Percentiles rank a stretch among this genome's conserved stretches.
These are phyloP conservation scores for Lamprotornis superbus DNA, from an alignment of 2,113 vertebrate species.

Conservation along the genomic window DNA sequence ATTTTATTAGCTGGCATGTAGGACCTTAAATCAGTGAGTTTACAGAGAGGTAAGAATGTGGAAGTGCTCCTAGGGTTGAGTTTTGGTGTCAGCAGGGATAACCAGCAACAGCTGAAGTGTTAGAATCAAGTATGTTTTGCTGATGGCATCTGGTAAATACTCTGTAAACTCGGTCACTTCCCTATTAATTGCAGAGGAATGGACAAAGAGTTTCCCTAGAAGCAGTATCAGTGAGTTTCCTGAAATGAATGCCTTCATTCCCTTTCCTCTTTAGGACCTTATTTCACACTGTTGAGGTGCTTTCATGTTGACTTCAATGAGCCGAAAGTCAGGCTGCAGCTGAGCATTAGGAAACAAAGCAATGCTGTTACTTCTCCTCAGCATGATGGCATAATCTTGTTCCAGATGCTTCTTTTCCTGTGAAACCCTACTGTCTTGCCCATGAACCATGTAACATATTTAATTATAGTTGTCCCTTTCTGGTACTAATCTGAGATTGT, in stretches of 20 bases:
- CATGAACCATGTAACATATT: rapidly evolving
- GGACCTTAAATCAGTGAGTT: not conserved
- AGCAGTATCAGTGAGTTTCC: not conserved
- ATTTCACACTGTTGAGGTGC: not conserved
- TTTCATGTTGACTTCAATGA: not conserved
- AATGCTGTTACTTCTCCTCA: not conserved
- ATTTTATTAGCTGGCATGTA: not conserved
- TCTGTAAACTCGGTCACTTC: not conserved
- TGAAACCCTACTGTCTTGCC: not conserved
- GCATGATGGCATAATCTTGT: not conserved
- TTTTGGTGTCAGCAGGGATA: not conserved
- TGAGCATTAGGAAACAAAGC: not conserved
- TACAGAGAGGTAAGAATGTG: not conserved
- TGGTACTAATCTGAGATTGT: not conserved
- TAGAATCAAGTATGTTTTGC: not conserved
- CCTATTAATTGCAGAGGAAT: not conserved
- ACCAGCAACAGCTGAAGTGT: not conserved
- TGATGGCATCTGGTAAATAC: not conserved
- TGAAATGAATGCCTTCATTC: not conserved
- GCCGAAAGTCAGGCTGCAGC: not conserved
- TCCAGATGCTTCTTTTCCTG: not conserved
- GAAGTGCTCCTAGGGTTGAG: not conserved
- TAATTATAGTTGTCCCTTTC: not conserved
- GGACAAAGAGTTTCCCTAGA: not conserved
- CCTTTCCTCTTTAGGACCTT: not conserved